Evolutionary conservation across 2,113 vertebrate species (phyloP).

Genomic region (Clarias gariepinus): DNA sequence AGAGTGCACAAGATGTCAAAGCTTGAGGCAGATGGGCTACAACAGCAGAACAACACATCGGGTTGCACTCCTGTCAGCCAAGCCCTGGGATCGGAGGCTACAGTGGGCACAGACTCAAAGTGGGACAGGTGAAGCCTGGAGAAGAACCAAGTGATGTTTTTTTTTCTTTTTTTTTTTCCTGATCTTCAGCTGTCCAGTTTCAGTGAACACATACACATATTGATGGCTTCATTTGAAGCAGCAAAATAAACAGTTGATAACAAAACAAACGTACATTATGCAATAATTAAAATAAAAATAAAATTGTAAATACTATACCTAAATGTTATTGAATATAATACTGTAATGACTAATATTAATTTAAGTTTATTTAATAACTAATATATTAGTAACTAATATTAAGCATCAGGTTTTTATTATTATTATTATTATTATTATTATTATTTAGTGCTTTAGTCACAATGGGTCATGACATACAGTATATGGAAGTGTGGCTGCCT

Average conservation of each 20-base stretch:
- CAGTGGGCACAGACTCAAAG: background rate
- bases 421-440: too few relatives aligned
- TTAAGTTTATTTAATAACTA: too few relatives aligned
- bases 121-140: background rate
- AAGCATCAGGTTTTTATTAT: too few relatives aligned
- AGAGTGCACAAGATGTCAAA: background rate
- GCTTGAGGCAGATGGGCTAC: background rate
- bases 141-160: background rate
- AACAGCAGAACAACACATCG: background rate
- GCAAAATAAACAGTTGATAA: background rate
- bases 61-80: background rate
- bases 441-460: conserved; percentile 36
- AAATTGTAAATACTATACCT: background rate
- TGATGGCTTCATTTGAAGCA: background rate
- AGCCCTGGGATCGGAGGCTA: background rate
- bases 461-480: conserved; percentile 28
- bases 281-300: background rate
- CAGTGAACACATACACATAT: background rate
- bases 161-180: background rate
- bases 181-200: background rate
- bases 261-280: background rate
- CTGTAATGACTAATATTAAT: background rate
- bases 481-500: conserved; percentile 32
- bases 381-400: too few relatives aligned
- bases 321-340: background rate